These are phyloP conservation scores for Eonycteris spelaea DNA, from an alignment of 2,113 vertebrate genomes.

Conservation along the genomic window DNA sequence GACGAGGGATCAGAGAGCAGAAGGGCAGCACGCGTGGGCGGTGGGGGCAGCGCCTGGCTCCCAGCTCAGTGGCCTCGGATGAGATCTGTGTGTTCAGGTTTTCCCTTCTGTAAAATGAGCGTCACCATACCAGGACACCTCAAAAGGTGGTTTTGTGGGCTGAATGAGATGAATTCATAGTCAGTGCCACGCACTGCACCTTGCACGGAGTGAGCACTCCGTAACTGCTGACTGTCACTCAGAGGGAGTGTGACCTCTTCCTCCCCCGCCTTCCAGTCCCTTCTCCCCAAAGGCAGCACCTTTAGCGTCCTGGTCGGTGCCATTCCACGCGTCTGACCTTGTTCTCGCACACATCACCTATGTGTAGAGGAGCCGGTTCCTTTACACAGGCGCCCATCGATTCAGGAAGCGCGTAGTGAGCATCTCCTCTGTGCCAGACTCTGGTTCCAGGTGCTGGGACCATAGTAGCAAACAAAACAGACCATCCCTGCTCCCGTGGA, in stretches of 20 bases:
- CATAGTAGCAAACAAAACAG: not conserved
- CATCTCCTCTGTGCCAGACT: not conserved
- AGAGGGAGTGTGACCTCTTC: not conserved
- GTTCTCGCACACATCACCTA: not conserved
- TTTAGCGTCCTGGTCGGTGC: fast-evolving
- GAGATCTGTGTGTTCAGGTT: not conserved
- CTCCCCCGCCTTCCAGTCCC: not conserved
- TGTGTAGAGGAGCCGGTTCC: not conserved
- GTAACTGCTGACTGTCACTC: not conserved
- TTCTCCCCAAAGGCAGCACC: not conserved
- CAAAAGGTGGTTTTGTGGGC: not conserved
- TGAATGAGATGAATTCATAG: not conserved
- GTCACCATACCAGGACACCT: not conserved
- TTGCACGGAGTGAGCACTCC: not conserved
- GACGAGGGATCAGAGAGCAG: not conserved
- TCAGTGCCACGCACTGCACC: not conserved
- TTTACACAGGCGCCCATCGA: not conserved
- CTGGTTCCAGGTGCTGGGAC: not conserved
- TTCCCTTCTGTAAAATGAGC: not conserved
- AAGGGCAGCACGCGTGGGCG: not conserved
- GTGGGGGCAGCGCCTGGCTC: not conserved
- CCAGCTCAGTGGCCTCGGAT: not conserved
- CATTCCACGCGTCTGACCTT: not conserved
- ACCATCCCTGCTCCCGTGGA: not conserved
- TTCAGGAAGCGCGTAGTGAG: not conserved